Evolutionary conservation across 2,888 invertebrate genomes (phyloP).

Genomic region (Lydus trimaculatus): DNA sequence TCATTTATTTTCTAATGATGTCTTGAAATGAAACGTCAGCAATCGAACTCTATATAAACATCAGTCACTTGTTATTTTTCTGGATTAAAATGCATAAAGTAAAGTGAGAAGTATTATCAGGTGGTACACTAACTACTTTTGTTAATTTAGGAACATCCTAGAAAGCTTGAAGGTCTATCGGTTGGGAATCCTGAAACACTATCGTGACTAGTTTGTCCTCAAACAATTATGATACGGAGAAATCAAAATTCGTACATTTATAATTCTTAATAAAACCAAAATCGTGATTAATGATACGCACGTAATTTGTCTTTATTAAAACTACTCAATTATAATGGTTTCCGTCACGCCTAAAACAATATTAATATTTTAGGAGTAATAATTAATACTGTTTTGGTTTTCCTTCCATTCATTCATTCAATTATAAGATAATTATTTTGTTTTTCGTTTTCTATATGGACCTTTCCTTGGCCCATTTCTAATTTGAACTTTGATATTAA

Average conservation of each 20-base stretch:
- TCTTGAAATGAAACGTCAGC: conserved; percentile 2
- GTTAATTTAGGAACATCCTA: background rate
- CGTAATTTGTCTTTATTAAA: conserved; percentile 1
- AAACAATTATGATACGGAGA: background rate
- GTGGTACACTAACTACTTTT: background rate
- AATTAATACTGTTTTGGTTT: background rate
- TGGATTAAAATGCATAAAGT: no score
- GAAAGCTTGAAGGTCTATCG: background rate
- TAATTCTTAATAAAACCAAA: background rate
- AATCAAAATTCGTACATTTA: background rate
- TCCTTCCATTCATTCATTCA: background rate
- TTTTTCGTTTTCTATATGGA: background rate
- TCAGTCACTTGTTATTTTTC: no score
- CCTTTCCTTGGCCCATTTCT: background rate
- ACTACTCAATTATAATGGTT: background rate
- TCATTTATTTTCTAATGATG: background rate
- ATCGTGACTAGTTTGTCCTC: background rate
- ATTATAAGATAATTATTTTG: background rate
- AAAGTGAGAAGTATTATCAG: no score
- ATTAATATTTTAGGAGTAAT: background rate
- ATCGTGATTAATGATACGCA: conserved; percentile 5
- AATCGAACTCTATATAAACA: background rate
- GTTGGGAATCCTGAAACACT: background rate
- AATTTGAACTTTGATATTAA: background rate
- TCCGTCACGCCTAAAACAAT: background rate